Evolutionary conservation across 2,113 vertebrate genomes (phyloP), one percentile per base, ranked within the genome.

Genomic region (Odontesthes bonariensis): DNA sequence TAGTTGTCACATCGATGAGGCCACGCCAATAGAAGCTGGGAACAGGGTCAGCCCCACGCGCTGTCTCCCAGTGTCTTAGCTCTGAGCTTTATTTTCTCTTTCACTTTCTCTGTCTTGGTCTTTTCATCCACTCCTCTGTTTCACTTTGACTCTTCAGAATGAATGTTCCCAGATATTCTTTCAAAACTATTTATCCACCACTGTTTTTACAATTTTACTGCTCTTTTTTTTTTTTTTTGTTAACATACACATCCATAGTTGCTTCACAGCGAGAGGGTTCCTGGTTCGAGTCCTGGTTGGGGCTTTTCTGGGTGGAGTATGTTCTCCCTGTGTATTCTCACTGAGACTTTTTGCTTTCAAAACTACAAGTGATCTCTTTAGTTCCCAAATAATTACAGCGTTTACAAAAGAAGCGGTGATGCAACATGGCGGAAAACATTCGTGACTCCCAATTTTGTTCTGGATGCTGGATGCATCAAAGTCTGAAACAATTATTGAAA

Each of bases 1-100:
- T 82, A 79, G 81, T 38, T 81, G 93, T 94, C 93, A 94, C 93
- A 92, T 94, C 75, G 76, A 93, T 94, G 90, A 91, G 72, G 78
- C 82, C 85, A 53, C 8, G 64, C 33, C 55, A 47, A 73, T 64
- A 81, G 82, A 82, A 85, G 81, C 79, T 84, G 77, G 70, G 76
- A 88, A 88, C 27, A 69, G 76, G 87, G 83, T 91, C 91, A 78
- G 54, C 71, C 63, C 74, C 55, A 53, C 68, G 62, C 81, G 64
- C 72, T 22, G 70, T 68, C 76, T 79, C 57, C 35, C 35, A 20
- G 31, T 81, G 53, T 82, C 71, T 64, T 61, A 59, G 70, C 87
- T 76, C 4, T 2, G 8, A 62, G 71, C 74, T 73, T 89, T 66
- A 68, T 83, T 87, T 58, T 47, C 42, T 70, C 78, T 63, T 74